Percentiles rank a stretch among this genome's conserved stretches.
These are phyloP conservation scores for Daptonema setosum DNA, from an alignment of 2,888 invertebrate genomes.

Conservation along the genomic window DNA sequence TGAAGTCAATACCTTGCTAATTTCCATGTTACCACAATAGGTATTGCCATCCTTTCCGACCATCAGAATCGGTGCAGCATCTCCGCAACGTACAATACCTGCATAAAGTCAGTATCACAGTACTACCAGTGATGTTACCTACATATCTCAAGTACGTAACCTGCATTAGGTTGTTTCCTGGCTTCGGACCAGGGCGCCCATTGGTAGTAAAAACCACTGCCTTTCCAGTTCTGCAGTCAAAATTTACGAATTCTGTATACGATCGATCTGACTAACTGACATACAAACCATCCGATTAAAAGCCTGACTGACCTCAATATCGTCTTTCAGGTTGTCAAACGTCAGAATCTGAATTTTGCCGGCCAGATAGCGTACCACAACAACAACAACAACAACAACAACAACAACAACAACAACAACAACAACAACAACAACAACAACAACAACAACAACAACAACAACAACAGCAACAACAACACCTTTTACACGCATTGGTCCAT, in stretches of 20 bases:
- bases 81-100: neutral
- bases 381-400: neutral
- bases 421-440: too few relatives aligned
- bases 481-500: slow-evolving; percentile 1
- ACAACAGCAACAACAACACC: too few relatives aligned
- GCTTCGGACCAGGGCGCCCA: neutral
- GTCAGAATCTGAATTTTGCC: slow-evolving; percentile 17
- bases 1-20: too few relatives aligned
- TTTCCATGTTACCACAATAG: neutral
- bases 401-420: too few relatives aligned
- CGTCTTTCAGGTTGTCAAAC: neutral
- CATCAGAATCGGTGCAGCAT: neutral
- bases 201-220: neutral
- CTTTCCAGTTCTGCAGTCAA: neutral
- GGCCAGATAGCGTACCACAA: slow-evolving; percentile 12
- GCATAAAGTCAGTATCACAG: too few relatives aligned
- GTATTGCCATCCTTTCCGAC: neutral
- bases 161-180: neutral
- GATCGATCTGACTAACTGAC: neutral
- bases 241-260: too few relatives aligned
- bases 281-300: too few relatives aligned
- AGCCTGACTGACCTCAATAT: neutral
- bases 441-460: too few relatives aligned
- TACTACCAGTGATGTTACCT: too few relatives aligned
- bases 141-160: too few relatives aligned